phyloP scores from a whole-genome alignment of 2,888 invertebrate species.

The Argynnis bischoffii region DNA sequence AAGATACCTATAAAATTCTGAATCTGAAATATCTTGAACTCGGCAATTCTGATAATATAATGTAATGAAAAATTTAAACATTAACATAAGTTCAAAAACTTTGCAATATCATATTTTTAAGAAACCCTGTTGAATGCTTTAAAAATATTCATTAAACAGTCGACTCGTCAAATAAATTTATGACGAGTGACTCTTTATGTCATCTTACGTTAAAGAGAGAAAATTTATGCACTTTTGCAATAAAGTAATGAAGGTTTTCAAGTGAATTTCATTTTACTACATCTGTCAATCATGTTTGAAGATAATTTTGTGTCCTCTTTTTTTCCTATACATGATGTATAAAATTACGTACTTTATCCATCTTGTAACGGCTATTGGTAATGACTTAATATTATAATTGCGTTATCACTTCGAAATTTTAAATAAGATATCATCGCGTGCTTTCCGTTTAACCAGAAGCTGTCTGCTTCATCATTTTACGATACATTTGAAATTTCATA shows the following conservation, averaged over 20 bases:
- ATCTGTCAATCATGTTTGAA: constrained; percentile 31
- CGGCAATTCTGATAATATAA: no score
- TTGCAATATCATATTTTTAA: constrained; percentile 9
- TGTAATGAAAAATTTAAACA: no score
- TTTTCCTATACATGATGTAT: constrained; percentile 36
- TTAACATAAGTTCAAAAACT: constrained; percentile 1
- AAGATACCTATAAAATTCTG: no score
- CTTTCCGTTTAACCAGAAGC: background rate
- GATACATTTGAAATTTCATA: background rate
- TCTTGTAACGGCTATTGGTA: constrained; percentile 42
- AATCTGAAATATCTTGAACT: no score
- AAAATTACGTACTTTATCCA: constrained; percentile 43
- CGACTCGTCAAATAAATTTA: constrained; percentile 19
- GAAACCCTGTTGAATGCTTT: background rate
- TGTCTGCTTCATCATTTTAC: background rate
- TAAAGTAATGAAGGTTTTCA: constrained; percentile 22
- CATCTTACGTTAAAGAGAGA: constrained; percentile 19
- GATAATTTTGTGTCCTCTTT: constrained; percentile 36
- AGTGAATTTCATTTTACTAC: constrained; percentile 25
- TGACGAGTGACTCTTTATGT: constrained; percentile 20
- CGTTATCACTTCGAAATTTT: constrained; percentile 34
- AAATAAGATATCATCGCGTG: constrained; percentile 33
- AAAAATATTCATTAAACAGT: constrained; percentile 17
- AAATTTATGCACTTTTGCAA: constrained; percentile 17
- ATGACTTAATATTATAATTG: constrained; percentile 46